Evolutionary conservation across 2,113 vertebrate genomes (phyloP).

Genomic region (Pelmatolapia mariae): DNA sequence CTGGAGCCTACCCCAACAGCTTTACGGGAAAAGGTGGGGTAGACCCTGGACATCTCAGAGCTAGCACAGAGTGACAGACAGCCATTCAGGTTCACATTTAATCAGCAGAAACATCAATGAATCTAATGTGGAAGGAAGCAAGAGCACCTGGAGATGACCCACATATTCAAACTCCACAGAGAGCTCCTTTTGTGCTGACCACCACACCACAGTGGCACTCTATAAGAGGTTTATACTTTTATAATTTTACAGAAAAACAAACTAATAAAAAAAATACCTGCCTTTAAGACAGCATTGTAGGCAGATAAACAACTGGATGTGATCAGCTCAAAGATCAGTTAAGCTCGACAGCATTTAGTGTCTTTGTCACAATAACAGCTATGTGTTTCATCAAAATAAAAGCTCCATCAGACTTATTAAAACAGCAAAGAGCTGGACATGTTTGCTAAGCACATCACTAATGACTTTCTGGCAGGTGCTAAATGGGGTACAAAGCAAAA

Average conservation of each 20-base stretch:
- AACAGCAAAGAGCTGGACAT: neutral
- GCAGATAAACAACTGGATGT: neutral
- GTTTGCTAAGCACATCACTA: neutral
- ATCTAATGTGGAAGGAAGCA: neutral
- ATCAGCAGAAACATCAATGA: neutral
- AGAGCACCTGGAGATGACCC: neutral
- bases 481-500: neutral
- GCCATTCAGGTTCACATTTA: neutral
- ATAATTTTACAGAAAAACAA: neutral
- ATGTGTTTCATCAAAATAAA: slow-evolving; percentile 11
- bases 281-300: neutral
- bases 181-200: neutral
- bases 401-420: slow-evolving; percentile 28
- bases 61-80: neutral
- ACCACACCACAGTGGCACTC: rapidly evolving
- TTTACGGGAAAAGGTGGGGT: neutral
- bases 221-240: neutral
- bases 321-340: neutral
- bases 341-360: neutral
- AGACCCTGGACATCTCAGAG: neutral
- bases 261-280: neutral
- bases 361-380: neutral
- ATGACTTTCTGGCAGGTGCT: neutral
- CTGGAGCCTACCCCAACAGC: rapidly evolving
- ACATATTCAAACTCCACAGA: neutral